Percentiles rank a stretch among this genome's conserved stretches.
Evolutionary conservation across 2,113 vertebrate species (phyloP).

Genomic region (Lepidothrix coronata): DNA sequence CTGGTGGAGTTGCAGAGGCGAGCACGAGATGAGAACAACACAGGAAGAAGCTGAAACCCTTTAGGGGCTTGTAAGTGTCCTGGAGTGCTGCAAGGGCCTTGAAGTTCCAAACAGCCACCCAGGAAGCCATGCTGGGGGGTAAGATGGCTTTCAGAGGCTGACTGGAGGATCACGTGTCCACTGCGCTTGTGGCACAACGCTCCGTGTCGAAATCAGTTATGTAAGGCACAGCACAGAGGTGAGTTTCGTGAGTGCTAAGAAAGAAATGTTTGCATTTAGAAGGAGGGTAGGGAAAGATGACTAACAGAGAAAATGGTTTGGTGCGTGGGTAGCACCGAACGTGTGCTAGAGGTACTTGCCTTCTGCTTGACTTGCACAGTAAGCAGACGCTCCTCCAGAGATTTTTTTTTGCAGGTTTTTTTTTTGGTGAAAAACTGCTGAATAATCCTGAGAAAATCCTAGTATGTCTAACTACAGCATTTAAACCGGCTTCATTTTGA

Average conservation of each 20-base stretch:
- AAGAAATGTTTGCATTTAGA: background rate
- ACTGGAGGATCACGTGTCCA: background rate
- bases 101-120: background rate
- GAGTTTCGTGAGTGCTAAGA: background rate
- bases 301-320: background rate
- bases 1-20: background rate
- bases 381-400: background rate
- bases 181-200: background rate
- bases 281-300: background rate
- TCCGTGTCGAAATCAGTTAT: background rate
- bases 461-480: background rate
- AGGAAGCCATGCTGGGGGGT: rapidly evolving
- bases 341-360: background rate
- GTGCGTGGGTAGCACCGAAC: background rate
- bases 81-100: background rate
- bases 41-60: background rate
- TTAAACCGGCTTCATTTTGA: background rate
- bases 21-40: background rate
- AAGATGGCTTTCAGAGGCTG: background rate
- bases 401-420: background rate
- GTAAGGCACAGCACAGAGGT: background rate
- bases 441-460: background rate
- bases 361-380: background rate
- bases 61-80: background rate
- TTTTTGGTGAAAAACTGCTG: background rate